Evolutionary conservation across 1,140 invertebrate genomes (phyloP).

Genomic region (Diabrotica virgifera): DNA sequence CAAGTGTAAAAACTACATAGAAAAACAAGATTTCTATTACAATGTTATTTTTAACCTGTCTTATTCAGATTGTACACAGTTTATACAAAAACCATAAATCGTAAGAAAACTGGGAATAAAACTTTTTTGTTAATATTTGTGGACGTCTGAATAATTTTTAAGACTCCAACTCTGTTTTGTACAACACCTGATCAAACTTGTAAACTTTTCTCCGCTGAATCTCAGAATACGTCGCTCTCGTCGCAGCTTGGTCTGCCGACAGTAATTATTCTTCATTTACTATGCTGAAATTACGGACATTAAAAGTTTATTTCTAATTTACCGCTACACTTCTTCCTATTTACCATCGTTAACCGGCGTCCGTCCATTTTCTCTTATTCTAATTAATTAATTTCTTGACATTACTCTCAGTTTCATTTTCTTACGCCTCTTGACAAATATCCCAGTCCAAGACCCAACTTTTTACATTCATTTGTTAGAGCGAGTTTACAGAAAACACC

Average conservation of each 20-base stretch:
- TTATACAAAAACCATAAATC: too few species aligned
- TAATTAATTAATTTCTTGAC: slow-evolving; percentile 19
- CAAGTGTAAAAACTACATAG: too few species aligned
- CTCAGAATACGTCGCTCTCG: not conserved
- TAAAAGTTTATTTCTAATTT: slow-evolving; percentile 46
- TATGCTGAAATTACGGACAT: slow-evolving; percentile 38
- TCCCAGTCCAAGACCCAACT: not conserved
- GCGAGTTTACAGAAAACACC: slow-evolving; percentile 6
- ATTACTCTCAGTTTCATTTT: slow-evolving; percentile 14
- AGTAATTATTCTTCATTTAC: slow-evolving; percentile 40
- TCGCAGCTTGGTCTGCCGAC: not conserved
- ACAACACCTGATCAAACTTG: not conserved
- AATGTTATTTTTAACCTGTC: too few species aligned
- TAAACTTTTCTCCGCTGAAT: not conserved
- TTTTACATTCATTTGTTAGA: slow-evolving; percentile 9
- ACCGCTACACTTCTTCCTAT: slow-evolving; percentile 40
- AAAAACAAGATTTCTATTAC: too few species aligned
- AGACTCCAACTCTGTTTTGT: too few species aligned
- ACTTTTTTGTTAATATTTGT: too few species aligned
- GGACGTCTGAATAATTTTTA: too few species aligned
- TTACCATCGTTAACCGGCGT: slow-evolving; percentile 18
- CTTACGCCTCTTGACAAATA: slow-evolving; percentile 5
- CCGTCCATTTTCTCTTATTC: slow-evolving; percentile 14
- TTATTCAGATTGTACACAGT: too few species aligned
- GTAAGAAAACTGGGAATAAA: too few species aligned